Percentiles rank a stretch among this genome's conserved stretches.
Evolutionary conservation across 2,113 vertebrate genomes (phyloP).

Genomic region (Nerophis lumbriciformis): DNA sequence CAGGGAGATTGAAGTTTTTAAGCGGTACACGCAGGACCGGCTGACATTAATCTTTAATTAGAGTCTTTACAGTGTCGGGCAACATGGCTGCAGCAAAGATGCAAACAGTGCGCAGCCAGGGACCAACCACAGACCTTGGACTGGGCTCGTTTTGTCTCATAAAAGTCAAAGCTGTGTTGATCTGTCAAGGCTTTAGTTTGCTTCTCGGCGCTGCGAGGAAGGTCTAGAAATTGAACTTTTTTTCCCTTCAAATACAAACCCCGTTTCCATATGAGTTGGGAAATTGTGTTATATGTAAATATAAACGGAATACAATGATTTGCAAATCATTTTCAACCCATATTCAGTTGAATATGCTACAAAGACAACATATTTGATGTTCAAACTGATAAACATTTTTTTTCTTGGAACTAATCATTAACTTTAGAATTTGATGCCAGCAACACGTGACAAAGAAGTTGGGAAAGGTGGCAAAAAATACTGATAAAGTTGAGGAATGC

Average conservation of each 20-base stretch:
- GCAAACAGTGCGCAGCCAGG: constrained; percentile 13
- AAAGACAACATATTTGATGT: too few relatives aligned
- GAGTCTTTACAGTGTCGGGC: constrained; percentile 53
- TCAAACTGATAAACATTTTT: too few relatives aligned
- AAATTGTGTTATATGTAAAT: too few relatives aligned
- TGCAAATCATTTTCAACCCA: too few relatives aligned
- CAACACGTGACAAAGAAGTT: too few relatives aligned
- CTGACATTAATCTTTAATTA: constrained; percentile 74
- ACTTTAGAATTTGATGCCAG: too few relatives aligned
- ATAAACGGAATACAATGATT: too few relatives aligned
- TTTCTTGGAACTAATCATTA: too few relatives aligned
- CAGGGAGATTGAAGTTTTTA: constrained; percentile 63
- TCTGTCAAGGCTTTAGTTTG: constrained; percentile 13
- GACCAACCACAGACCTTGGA: not conserved
- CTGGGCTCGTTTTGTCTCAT: constrained; percentile 48
- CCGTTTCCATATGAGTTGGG: too few relatives aligned
- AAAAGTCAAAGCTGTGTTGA: constrained; percentile 40
- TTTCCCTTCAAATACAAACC: not conserved
- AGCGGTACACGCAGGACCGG: constrained; percentile 44
- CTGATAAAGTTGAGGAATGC: too few relatives aligned
- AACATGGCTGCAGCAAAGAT: constrained; percentile 42
- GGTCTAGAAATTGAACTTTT: not conserved
- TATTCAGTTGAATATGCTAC: too few relatives aligned
- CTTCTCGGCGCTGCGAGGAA: constrained; percentile 9
- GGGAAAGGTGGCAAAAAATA: too few relatives aligned